These are phyloP conservation scores for Melipona bicolor DNA, from an alignment of 2,888 invertebrate genomes.

Conservation along the genomic window DNA sequence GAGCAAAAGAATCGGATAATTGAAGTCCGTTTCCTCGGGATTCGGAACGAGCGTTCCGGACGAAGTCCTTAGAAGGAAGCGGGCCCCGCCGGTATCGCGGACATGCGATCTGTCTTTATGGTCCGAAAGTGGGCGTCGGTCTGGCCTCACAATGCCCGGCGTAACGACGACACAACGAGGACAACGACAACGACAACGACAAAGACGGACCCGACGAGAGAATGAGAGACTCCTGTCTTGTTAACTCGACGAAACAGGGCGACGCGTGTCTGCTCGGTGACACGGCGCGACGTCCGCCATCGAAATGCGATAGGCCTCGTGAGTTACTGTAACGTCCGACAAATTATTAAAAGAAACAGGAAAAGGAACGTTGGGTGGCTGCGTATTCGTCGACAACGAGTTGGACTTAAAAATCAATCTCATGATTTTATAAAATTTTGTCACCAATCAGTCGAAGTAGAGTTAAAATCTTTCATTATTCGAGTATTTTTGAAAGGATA, in stretches of 20 bases:
- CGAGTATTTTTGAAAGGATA: no score
- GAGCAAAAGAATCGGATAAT: constrained; percentile 67
- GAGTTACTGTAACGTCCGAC: constrained; percentile 35
- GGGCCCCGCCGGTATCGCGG: constrained; percentile 72
- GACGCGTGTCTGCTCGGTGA: constrained; percentile 48
- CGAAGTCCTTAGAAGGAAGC: constrained; percentile 77
- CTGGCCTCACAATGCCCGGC: constrained; percentile 65
- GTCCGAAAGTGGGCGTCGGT: constrained; percentile 79
- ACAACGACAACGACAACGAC: constrained; percentile 57
- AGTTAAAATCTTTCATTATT: no score
- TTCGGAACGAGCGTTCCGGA: constrained; percentile 69
- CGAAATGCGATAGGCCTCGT: constrained; percentile 19
- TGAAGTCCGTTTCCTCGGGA: constrained; percentile 67
- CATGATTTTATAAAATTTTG: no score
- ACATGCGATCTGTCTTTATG: constrained; percentile 80
- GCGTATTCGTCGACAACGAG: no score
- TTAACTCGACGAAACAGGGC: constrained; percentile 57
- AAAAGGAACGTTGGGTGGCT: not conserved
- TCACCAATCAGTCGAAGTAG: no score
- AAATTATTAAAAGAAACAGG: constrained; percentile 40
- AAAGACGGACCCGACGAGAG: constrained; percentile 55
- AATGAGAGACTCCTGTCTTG: constrained; percentile 65
- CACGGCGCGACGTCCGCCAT: constrained; percentile 17
- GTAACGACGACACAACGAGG: constrained; percentile 70
- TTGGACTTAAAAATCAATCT: no score